Conservation (phyloP, 2,888 invertebrate species). For the Auanema sp. region DNA sequence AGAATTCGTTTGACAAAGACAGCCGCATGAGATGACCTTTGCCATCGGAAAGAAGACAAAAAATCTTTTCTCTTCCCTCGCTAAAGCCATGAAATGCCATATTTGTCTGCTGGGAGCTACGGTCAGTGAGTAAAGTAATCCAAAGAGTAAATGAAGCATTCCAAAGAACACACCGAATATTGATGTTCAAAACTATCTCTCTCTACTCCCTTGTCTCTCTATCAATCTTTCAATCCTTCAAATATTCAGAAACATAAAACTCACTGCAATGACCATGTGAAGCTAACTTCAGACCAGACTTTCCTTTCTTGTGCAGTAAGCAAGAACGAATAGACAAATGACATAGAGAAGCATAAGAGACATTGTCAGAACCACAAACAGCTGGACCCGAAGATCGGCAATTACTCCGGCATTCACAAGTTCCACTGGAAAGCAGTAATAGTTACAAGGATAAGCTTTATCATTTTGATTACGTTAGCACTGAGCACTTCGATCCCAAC, state of each 20-base stretch:
- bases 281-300: slow-evolving; percentile 20
- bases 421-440: slow-evolving; percentile 23
- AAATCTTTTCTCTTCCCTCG: too few relatives aligned
- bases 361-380: slow-evolving; percentile 46
- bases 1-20: too few relatives aligned
- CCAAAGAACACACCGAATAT: not conserved
- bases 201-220: too few relatives aligned
- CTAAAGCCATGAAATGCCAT: too few relatives aligned
- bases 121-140: too few relatives aligned
- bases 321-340: slow-evolving; percentile 43
- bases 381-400: slow-evolving; percentile 27
- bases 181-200: not conserved
- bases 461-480: not conserved
- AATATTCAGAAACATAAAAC: slow-evolving; percentile 16
- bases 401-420: slow-evolving; percentile 41
- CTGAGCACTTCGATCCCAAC: slow-evolving; percentile 40
- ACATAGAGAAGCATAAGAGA: slow-evolving; percentile 42
- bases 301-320: slow-evolving; percentile 30
- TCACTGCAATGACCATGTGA: slow-evolving; percentile 42
- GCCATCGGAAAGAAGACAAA: too few relatives aligned
- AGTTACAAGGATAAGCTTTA: not conserved
- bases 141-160: too few relatives aligned
- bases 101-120: too few relatives aligned
- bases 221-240: too few relatives aligned
- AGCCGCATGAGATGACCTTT: too few relatives aligned